Conservation (phyloP, 2,888 invertebrate genomes). For the Thysanoteuthis rhombus region DNA sequence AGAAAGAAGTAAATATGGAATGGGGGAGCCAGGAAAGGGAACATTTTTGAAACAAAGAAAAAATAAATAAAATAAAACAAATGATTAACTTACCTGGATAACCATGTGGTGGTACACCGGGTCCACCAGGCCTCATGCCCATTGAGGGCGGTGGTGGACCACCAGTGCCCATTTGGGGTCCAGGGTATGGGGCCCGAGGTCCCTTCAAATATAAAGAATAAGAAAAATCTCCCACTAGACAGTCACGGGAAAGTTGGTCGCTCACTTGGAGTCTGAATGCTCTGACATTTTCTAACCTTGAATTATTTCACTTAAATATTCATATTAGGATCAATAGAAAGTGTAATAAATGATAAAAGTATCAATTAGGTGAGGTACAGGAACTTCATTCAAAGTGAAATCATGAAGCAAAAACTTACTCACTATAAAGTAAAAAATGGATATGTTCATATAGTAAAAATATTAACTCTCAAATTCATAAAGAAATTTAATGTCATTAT, state of each 20-base stretch:
- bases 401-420: too few species aligned
- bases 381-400: too few species aligned
- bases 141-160: slow-evolving; percentile 29
- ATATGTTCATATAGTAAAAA: too few species aligned
- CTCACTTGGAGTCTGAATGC: background rate
- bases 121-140: slow-evolving; percentile 31
- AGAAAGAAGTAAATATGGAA: background rate
- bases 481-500: too few species aligned
- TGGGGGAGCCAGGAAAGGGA: background rate
- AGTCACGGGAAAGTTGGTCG: background rate
- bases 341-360: background rate
- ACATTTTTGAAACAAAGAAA: background rate
- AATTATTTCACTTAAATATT: background rate
- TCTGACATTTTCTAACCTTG: background rate
- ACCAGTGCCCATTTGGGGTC: slow-evolving; percentile 32
- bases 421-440: too few species aligned
- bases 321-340: background rate
- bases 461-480: too few species aligned
- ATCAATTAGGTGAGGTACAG: background rate
- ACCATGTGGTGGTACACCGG: slow-evolving; percentile 31
- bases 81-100: slow-evolving; percentile 24
- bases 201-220: slow-evolving; percentile 26
- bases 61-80: background rate
- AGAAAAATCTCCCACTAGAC: slow-evolving; percentile 28
- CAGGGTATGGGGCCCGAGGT: slow-evolving; percentile 31